A percentile compares a stretch with the other conserved stretches of the same genome.
phyloP scores from a whole-genome alignment of 2,888 invertebrate species.

The Himalopsyche japonica region DNA sequence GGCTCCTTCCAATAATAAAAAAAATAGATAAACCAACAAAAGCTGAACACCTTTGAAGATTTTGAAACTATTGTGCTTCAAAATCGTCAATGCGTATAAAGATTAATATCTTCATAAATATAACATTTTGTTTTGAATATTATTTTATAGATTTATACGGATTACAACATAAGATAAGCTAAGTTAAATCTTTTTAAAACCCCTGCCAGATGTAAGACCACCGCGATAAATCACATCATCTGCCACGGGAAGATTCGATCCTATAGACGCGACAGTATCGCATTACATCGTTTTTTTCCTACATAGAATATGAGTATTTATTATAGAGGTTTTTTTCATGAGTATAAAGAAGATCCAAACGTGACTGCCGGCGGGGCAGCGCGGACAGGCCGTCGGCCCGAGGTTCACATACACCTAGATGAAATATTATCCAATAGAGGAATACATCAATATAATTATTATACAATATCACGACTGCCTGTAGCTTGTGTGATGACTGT shows the following conservation, averaged over 20 bases:
- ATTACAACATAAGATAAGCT: too few relatives aligned
- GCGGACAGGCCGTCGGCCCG: background rate
- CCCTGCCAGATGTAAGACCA: background rate
- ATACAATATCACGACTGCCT: background rate
- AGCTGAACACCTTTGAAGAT: too few relatives aligned
- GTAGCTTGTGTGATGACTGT: background rate
- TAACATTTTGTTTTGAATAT: too few relatives aligned
- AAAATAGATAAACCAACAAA: too few relatives aligned
- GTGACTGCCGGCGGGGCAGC: background rate
- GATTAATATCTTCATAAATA: too few relatives aligned
- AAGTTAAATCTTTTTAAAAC: too few relatives aligned
- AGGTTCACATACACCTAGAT: background rate
- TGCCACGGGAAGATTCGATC: background rate
- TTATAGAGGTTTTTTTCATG: background rate
- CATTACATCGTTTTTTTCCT: constrained; percentile 8
- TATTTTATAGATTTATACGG: too few relatives aligned
- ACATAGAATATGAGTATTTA: background rate
- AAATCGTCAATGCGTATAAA: too few relatives aligned
- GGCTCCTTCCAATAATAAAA: too few relatives aligned
- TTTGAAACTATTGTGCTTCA: too few relatives aligned
- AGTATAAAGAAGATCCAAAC: constrained; percentile 7
- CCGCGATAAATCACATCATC: constrained; percentile 16
- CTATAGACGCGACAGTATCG: constrained; percentile 4
- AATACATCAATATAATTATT: background rate
- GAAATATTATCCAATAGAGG: background rate